Conservation (phyloP, 92 coral and sea anemone genomes). For the Actinostola sp. region DNA sequence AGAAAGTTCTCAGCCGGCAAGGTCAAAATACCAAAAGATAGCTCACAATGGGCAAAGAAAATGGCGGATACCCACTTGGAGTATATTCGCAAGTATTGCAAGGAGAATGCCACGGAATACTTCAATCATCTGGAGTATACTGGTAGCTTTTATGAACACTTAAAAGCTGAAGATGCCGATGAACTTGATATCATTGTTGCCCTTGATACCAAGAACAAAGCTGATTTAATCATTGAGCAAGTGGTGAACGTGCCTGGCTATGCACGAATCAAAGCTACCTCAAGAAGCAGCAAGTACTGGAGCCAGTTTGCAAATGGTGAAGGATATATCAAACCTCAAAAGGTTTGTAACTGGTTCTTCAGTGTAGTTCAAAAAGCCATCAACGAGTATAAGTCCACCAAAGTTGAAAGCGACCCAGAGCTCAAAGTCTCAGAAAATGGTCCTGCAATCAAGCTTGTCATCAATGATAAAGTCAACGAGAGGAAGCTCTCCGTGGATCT, state of each 20-base stretch:
- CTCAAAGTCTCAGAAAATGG: slow-evolving; percentile 23
- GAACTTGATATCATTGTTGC: slow-evolving; percentile 64
- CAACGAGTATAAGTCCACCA: background rate
- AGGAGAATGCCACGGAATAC: slow-evolving; percentile 18
- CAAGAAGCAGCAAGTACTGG: slow-evolving; percentile 38
- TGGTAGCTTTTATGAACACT: slow-evolving; percentile 73
- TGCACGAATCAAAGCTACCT: slow-evolving; percentile 39
- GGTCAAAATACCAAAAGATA: slow-evolving; percentile 52
- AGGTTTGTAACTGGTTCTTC: slow-evolving; percentile 59
- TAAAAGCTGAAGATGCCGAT: slow-evolving; percentile 59
- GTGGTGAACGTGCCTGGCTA: slow-evolving; percentile 37
- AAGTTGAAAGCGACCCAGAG: background rate
- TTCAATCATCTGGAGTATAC: slow-evolving; percentile 63
- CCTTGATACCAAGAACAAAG: slow-evolving; percentile 41
- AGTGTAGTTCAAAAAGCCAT: slow-evolving; percentile 41
- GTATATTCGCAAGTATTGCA: slow-evolving; percentile 49
- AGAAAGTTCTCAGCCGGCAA: slow-evolving; percentile 51
- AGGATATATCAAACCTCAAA: slow-evolving; percentile 51
- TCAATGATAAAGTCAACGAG: background rate
- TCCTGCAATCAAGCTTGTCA: slow-evolving; percentile 31
- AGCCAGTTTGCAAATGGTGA: slow-evolving; percentile 25
- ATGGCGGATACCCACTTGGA: slow-evolving; percentile 50
- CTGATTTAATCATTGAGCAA: slow-evolving; percentile 24
- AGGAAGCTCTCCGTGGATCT: slow-evolving; percentile 21
- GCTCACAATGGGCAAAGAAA: slow-evolving; percentile 64